Evolutionary conservation across 2,888 invertebrate genomes (phyloP).

Genomic region (Argyresthia albistria): DNA sequence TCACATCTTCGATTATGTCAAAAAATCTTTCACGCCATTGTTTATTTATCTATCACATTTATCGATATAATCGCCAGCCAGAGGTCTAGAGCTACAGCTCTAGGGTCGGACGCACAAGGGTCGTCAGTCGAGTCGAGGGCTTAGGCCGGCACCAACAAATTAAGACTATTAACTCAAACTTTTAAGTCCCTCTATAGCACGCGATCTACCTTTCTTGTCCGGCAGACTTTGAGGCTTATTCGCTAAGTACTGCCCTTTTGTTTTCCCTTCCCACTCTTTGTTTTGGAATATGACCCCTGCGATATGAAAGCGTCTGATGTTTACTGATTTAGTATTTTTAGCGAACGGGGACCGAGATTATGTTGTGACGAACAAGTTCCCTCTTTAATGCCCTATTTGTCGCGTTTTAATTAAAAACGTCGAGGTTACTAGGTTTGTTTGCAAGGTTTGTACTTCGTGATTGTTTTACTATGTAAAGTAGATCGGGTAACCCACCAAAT

Average conservation of each 20-base stretch:
- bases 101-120: slow-evolving; percentile 22
- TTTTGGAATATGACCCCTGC: slow-evolving; percentile 10
- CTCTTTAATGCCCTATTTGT: neutral
- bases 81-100: neutral
- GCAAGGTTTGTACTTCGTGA: too few relatives aligned
- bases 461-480: too few relatives aligned
- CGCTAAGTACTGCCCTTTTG: slow-evolving; percentile 62
- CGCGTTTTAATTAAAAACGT: neutral
- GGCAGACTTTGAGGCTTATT: slow-evolving; percentile 59
- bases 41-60: too few relatives aligned
- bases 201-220: slow-evolving; percentile 66
- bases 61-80: neutral
- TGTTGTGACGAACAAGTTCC: too few relatives aligned
- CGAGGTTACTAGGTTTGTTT: too few relatives aligned
- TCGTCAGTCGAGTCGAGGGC: slow-evolving; percentile 51
- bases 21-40: too few relatives aligned
- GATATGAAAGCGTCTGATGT: too few relatives aligned
- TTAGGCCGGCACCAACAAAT: slow-evolving; percentile 60
- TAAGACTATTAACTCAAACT: slow-evolving; percentile 70
- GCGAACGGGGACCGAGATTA: too few relatives aligned
- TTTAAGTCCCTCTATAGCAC: slow-evolving; percentile 61
- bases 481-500: too few relatives aligned
- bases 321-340: too few relatives aligned
- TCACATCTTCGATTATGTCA: too few relatives aligned
- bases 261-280: slow-evolving; percentile 47